Percentiles rank a stretch among this genome's conserved stretches.
Conservation (phyloP, 2,888 invertebrate genomes). For the Chydorus sphaericus region DNA sequence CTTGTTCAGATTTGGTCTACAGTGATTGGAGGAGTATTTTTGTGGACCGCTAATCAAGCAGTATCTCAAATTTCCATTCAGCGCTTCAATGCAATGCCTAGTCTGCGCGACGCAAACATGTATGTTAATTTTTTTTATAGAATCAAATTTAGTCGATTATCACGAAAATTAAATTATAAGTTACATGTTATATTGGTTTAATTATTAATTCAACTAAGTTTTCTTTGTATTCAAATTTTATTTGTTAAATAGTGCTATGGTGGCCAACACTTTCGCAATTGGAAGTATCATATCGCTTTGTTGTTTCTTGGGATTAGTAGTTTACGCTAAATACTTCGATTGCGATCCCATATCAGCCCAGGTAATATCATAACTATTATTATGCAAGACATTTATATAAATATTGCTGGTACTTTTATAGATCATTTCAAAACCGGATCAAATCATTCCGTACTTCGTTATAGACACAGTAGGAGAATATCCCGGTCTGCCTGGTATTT, state of each 20-base stretch:
- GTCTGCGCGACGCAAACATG: constrained; percentile 58
- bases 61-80: constrained; percentile 89
- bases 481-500: constrained; percentile 73
- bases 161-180: no score
- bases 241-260: constrained; percentile 50
- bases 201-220: no score
- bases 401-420: constrained; percentile 22
- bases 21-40: constrained; percentile 72
- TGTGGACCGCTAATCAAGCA: constrained; percentile 78
- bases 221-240: not conserved
- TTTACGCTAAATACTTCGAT: constrained; percentile 61
- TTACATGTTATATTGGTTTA: no score
- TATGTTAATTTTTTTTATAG: no score
- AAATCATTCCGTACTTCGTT: constrained; percentile 77
- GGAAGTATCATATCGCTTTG: constrained; percentile 67
- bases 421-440: constrained; percentile 50
- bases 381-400: not conserved
- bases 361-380: constrained; percentile 28
- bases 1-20: constrained; percentile 68
- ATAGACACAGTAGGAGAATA: constrained; percentile 61
- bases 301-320: constrained; percentile 70
- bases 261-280: constrained; percentile 63
- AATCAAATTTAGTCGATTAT: no score
- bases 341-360: constrained; percentile 72
- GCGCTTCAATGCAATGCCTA: constrained; percentile 73